These are phyloP conservation scores for Lochmaea capreae DNA, from an alignment of 2,888 invertebrate genomes.

Conservation along the genomic window DNA sequence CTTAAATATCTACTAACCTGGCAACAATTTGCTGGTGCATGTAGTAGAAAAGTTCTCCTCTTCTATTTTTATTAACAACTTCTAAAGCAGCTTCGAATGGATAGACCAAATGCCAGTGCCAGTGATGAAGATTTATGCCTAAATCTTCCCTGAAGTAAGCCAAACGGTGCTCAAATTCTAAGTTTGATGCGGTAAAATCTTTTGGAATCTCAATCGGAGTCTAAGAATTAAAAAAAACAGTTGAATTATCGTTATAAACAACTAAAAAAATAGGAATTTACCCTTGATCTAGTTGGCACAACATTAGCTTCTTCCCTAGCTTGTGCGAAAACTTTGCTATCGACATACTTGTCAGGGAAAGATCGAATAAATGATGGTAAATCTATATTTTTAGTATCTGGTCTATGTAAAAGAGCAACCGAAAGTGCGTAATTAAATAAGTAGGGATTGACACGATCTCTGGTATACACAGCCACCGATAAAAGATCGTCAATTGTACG, in stretches of 20 bases:
- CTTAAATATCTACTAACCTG: slow-evolving; percentile 66
- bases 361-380: slow-evolving; percentile 81
- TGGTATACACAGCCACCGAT: slow-evolving; percentile 77
- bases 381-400: slow-evolving; percentile 76
- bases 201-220: slow-evolving; percentile 76
- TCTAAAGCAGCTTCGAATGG: slow-evolving; percentile 75
- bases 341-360: slow-evolving; percentile 87
- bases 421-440: slow-evolving; percentile 84
- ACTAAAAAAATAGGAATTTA: slow-evolving; percentile 53
- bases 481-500: slow-evolving; percentile 77
- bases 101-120: slow-evolving; percentile 93
- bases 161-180: slow-evolving; percentile 82
- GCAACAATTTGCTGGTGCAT: slow-evolving; percentile 80
- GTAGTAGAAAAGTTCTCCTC: slow-evolving; percentile 84
- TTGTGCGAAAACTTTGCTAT: slow-evolving; percentile 76
- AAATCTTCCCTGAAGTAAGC: slow-evolving; percentile 90
- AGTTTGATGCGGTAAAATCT: slow-evolving; percentile 80
- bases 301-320: slow-evolving; percentile 78
- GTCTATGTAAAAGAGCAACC: slow-evolving; percentile 79
- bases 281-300: slow-evolving; percentile 72
- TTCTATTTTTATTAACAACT: slow-evolving; percentile 80
- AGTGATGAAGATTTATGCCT: slow-evolving; percentile 88
- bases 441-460: slow-evolving; percentile 82
- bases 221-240: slow-evolving; percentile 60
- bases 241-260: background rate